These are phyloP conservation scores for Hyperopisus bebe DNA, from an alignment of 2,113 vertebrate species.

Conservation along the genomic window DNA sequence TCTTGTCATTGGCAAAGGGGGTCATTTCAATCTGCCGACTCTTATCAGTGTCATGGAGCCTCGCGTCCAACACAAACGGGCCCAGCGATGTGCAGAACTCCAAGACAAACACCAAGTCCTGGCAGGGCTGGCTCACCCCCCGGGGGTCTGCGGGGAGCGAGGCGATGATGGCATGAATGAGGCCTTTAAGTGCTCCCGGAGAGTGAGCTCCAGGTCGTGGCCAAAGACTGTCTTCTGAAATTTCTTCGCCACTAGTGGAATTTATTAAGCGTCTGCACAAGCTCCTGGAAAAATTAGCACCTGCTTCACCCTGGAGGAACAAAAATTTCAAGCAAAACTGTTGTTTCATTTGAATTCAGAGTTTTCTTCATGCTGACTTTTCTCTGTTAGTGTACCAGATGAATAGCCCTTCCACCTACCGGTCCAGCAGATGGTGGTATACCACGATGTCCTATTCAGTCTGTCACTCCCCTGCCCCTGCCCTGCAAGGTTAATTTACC, in stretches of 20 bases:
- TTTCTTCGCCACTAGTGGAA: background rate
- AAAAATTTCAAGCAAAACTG: background rate
- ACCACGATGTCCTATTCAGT: background rate
- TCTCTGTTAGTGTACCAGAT: background rate
- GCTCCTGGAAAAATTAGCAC: background rate
- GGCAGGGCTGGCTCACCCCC: background rate
- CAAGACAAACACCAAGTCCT: background rate
- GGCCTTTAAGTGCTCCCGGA: background rate
- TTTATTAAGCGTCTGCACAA: background rate
- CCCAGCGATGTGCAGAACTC: background rate
- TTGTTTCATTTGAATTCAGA: background rate
- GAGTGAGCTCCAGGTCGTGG: background rate
- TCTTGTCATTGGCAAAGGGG: background rate
- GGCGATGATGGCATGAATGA: constrained; percentile 10
- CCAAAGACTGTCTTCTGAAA: background rate
- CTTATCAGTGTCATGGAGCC: background rate
- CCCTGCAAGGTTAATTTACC: background rate
- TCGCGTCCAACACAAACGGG: background rate
- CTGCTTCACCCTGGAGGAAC: background rate
- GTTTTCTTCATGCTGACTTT: background rate
- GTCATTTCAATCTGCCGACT: background rate
- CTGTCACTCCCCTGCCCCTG: background rate
- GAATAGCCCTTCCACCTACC: background rate
- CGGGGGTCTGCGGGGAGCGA: background rate
- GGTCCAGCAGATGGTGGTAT: background rate